Base-by-base conservation (phyloP, 2,888 invertebrate genomes). In the Drosophila antonietae region DNA sequence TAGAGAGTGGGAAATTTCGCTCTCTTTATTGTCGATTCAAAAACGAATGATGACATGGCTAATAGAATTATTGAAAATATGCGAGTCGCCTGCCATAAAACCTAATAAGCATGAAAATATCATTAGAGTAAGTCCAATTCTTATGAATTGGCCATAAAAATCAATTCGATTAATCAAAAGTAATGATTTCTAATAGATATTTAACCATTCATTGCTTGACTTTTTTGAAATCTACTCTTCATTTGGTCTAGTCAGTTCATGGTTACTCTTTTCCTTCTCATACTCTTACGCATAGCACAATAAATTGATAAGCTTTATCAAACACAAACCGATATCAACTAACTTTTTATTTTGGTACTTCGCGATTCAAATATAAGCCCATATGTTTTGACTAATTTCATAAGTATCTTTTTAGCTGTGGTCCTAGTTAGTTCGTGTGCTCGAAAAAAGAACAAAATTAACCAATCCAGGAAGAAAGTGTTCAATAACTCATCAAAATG, bases 281-380 rank as follows among this genome's bases (percentile, higher is more conserved):
- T 53, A 20, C 75, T 78, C 71, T 75, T 63, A 65, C 56, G 62
- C 74, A 56, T 55, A 60, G 63, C 43, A 65, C 67, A 75, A 79
- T 79, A 75, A 63, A 60, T 64, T 78, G 78, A 78, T 78, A 78
- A 75, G 56, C 49, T 62, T 52, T 75, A 78, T 78, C 77, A 78
- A 18, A 58, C 49, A 57, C 35, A 14, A 41, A 20, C 55, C 76
- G 73, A 78, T 78, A 78, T 66, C 68, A 43, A 52, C 57, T 55
- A 58, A 60, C 51, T n/a, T 60, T 52, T 62, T 63, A 49, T 65
- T 53, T 55, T 35, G 46, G 20, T 23, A 44, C 53, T 65, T 33
- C 23, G 31, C 59, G 15, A 55, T 44, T 58, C 52, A 56, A 63
- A 79, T 78, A 78, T 79, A 78, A 78, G 18, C 23, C 69, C 58